Percentiles rank a stretch among this genome's conserved stretches.
phyloP scores from a whole-genome alignment of 2,888 invertebrate genomes.

The Netelia virgata region DNA sequence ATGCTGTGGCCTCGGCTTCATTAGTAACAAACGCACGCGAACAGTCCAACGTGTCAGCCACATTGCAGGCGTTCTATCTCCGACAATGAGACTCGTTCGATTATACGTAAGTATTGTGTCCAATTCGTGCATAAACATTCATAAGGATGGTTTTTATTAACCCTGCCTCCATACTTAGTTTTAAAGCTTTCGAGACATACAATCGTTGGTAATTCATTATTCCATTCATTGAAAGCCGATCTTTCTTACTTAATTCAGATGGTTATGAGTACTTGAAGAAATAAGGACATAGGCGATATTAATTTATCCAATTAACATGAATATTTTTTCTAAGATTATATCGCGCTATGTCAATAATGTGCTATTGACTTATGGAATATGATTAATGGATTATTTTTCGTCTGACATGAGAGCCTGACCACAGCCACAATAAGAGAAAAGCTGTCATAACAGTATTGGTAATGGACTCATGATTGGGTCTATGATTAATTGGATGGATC shows the following conservation, averaged over 20 bases:
- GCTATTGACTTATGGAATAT: neutral
- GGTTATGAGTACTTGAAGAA: no score
- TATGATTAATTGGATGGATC: neutral
- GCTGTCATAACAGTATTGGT: neutral
- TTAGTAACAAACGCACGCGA: constrained; percentile 83
- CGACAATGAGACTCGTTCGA: constrained; percentile 77
- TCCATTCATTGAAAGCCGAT: no score
- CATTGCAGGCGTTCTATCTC: constrained; percentile 75
- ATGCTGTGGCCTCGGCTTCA: constrained; percentile 83
- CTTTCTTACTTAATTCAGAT: no score
- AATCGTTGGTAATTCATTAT: no score
- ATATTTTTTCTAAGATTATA: neutral
- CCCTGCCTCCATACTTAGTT: neutral
- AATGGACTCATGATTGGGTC: neutral
- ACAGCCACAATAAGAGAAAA: neutral
- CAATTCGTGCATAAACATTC: constrained; percentile 2
- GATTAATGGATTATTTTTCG: neutral
- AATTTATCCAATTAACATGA: neutral
- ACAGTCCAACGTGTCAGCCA: constrained; percentile 79
- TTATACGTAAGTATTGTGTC: constrained; percentile 77
- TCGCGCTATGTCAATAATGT: neutral
- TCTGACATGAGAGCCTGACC: neutral
- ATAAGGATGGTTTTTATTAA: neutral
- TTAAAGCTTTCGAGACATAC: no score
- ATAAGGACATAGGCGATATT: no score